phyloP scores from a whole-genome alignment of 1,140 invertebrate genomes.

The Papilio helenus region DNA sequence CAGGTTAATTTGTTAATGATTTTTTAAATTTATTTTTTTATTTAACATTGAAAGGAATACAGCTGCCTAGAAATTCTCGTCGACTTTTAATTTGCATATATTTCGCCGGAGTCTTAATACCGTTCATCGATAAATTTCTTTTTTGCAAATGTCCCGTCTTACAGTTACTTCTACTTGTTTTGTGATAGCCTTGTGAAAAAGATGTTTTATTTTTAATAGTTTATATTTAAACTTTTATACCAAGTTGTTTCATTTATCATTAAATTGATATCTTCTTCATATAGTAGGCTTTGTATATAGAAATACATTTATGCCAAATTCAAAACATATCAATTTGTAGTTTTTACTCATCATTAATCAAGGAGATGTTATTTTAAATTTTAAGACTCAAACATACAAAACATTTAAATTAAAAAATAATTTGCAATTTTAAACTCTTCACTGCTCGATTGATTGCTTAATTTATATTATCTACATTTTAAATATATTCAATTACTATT shows the following conservation, averaged over 20 bases:
- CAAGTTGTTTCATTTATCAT: too few relatives aligned
- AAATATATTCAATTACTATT: neutral
- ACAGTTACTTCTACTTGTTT: neutral
- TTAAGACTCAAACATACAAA: too few relatives aligned
- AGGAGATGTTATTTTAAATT: neutral
- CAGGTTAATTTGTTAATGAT: neutral
- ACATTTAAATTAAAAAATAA: neutral
- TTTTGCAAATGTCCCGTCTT: neutral
- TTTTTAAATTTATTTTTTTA: neutral
- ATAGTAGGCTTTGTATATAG: too few relatives aligned
- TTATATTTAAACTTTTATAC: too few relatives aligned
- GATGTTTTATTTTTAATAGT: neutral
- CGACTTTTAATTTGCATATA: conserved; percentile 1
- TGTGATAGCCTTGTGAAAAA: neutral
- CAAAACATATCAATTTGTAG: neutral
- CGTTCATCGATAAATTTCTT: neutral
- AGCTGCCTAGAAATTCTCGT: neutral
- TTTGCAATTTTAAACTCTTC: neutral
- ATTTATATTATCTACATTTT: neutral
- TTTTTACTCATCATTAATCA: neutral
- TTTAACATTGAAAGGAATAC: neutral
- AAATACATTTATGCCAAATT: neutral
- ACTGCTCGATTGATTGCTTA: neutral
- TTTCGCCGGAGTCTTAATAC: neutral
- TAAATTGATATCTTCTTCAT: too few relatives aligned